phyloP scores from a whole-genome alignment of 2,113 vertebrate genomes.

The human (Homo sapiens) region DNA sequence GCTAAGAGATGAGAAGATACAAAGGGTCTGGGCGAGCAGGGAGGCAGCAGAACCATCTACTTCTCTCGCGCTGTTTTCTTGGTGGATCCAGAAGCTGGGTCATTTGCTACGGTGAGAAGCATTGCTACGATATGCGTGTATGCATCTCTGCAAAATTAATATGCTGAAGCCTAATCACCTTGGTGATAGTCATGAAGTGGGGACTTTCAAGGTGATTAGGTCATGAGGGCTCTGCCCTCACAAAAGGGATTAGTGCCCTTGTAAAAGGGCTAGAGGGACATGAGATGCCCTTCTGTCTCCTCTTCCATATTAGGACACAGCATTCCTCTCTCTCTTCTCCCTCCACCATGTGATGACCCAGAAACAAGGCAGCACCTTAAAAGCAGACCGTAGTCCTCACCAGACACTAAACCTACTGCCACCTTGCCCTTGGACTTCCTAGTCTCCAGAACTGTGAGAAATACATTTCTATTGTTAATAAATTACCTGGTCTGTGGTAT shows the following conservation, averaged over 20 bases:
- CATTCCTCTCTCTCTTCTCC: not conserved
- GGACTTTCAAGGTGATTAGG: not conserved
- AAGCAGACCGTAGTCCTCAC: not conserved
- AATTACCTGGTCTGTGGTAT: not conserved
- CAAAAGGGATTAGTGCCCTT: not conserved
- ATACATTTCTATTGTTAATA: not conserved
- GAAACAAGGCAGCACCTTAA: too few species aligned
- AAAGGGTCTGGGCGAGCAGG: not conserved
- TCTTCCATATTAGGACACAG: not conserved
- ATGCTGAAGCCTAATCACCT: not conserved
- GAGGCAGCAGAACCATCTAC: too few species aligned
- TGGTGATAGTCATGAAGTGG: not conserved
- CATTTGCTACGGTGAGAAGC: too few species aligned
- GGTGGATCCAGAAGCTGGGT: not conserved
- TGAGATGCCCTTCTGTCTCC: not conserved
- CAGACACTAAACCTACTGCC: not conserved
- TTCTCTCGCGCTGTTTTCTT: not conserved
- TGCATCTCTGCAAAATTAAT: not conserved
- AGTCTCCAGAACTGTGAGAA: not conserved
- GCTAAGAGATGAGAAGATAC: too few species aligned
- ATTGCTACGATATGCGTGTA: too few species aligned
- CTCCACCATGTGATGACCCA: accelerated
- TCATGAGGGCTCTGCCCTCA: not conserved
- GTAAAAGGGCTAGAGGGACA: too few species aligned
- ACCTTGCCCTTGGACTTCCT: not conserved